Evolutionary conservation across 1,140 invertebrate genomes (phyloP).

Genomic region (Idris sp.): DNA sequence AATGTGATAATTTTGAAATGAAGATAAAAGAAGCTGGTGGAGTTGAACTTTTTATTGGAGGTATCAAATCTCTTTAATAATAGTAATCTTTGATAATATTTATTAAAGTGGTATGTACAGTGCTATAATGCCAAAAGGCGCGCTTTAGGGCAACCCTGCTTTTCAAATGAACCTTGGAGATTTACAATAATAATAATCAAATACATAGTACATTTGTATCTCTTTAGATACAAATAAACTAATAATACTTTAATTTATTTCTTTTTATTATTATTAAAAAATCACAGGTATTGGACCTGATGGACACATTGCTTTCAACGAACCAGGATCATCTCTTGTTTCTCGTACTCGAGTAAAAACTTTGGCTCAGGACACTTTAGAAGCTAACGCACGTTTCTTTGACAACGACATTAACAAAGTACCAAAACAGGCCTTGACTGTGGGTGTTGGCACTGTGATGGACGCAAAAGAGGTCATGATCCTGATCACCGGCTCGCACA

Average conservation of each 20-base stretch:
- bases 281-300: slow-evolving; percentile 96
- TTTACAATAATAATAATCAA: too few species aligned
- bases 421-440: slow-evolving; percentile 95
- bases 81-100: too few species aligned
- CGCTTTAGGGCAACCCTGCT: too few species aligned
- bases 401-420: slow-evolving; percentile 95
- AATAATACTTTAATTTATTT: too few species aligned
- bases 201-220: too few species aligned
- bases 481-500: slow-evolving; percentile 97
- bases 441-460: slow-evolving; percentile 99
- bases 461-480: slow-evolving; percentile 99
- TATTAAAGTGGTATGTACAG: too few species aligned
- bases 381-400: slow-evolving; percentile 98
- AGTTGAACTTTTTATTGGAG: slow-evolving; percentile 97
- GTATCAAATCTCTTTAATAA: too few species aligned
- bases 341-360: slow-evolving; percentile 98
- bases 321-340: slow-evolving; percentile 94
- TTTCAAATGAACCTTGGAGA: too few species aligned
- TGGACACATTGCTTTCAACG: slow-evolving; percentile 99
- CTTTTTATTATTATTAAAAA: too few species aligned
- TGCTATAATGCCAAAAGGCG: too few species aligned
- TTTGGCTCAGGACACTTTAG: slow-evolving; percentile 95
- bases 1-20: slow-evolving; percentile 93
- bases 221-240: too few species aligned
- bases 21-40: slow-evolving; percentile 94